Evolutionary conservation across 1,140 invertebrate species (phyloP).

Genomic region (Seison nebaliae): DNA sequence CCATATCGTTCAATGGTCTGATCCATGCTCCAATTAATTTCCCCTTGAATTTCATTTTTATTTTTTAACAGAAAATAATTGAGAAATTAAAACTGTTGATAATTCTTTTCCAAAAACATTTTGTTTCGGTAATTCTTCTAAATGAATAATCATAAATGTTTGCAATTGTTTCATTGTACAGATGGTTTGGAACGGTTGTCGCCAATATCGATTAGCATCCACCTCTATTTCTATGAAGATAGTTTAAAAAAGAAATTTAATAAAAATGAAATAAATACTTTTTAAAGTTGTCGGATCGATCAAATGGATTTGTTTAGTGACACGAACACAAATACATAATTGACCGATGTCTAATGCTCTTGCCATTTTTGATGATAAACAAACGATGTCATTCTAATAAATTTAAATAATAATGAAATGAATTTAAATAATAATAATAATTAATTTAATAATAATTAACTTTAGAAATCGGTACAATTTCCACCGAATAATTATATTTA

Average conservation of each 20-base stretch:
- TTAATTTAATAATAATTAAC: slow-evolving; percentile 20
- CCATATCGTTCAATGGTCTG: slow-evolving; percentile 58
- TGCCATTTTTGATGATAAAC: slow-evolving; percentile 56
- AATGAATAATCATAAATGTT: slow-evolving; percentile 79
- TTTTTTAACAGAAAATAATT: not conserved
- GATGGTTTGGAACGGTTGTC: slow-evolving; percentile 53
- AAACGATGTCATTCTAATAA: slow-evolving; percentile 52
- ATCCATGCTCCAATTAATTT: slow-evolving; percentile 73
- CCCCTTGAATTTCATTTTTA: slow-evolving; percentile 36
- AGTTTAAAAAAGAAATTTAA: not conserved
- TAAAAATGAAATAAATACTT: slow-evolving; percentile 32
- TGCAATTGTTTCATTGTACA: slow-evolving; percentile 63
- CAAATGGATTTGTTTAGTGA: slow-evolving; percentile 60
- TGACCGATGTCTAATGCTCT: slow-evolving; percentile 63
- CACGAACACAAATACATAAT: slow-evolving; percentile 58
- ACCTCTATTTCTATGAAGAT: slow-evolving; percentile 48
- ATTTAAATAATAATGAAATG: slow-evolving; percentile 1
- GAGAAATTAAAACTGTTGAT: slow-evolving; percentile 18
- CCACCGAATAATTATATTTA: slow-evolving; percentile 52
- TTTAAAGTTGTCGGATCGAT: slow-evolving; percentile 74
- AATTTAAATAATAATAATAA: not conserved
- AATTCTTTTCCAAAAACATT: slow-evolving; percentile 16
- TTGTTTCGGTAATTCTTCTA: slow-evolving; percentile 48
- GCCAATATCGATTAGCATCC: slow-evolving; percentile 49
- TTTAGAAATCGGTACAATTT: slow-evolving; percentile 83